Evolutionary conservation across 2,888 invertebrate species (phyloP).

Genomic region (Theodoxus fluviatilis): DNA sequence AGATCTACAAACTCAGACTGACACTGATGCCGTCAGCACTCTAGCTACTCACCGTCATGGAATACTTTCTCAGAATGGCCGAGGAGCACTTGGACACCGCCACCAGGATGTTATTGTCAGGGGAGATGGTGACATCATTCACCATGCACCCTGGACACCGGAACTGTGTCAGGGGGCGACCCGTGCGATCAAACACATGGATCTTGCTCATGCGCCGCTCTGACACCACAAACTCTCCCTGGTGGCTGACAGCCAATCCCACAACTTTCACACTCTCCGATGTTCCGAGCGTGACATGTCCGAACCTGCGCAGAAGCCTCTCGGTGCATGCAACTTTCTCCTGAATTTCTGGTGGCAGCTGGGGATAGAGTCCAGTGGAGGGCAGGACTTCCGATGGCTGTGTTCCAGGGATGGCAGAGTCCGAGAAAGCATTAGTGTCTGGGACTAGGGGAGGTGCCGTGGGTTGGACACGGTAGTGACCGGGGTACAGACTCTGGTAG

Average conservation of each 20-base stretch:
- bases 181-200: no score
- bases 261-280: conserved; percentile 51
- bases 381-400: no score
- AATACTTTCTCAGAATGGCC: conserved; percentile 46
- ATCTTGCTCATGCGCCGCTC: conserved; percentile 52
- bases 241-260: conserved; percentile 46
- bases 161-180: no score
- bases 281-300: conserved; percentile 47
- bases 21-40: no score
- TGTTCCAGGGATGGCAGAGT: no score
- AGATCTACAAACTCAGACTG: no score
- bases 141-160: conserved; percentile 49
- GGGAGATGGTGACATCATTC: conserved; percentile 45
- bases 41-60: conserved; percentile 42
- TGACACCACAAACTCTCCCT: conserved; percentile 51
- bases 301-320: conserved; percentile 43
- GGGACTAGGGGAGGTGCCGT: no score
- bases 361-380: conserved; percentile 6
- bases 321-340: conserved; percentile 37
- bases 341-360: conserved; percentile 24
- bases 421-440: no score
- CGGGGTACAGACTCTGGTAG: no score
- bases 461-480: no score
- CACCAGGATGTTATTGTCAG: conserved; percentile 45
- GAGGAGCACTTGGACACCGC: conserved; percentile 44